Percentiles rank a stretch among this genome's conserved stretches.
Conservation (phyloP, 2,888 invertebrate genomes). For the Drosophila mimetica region DNA sequence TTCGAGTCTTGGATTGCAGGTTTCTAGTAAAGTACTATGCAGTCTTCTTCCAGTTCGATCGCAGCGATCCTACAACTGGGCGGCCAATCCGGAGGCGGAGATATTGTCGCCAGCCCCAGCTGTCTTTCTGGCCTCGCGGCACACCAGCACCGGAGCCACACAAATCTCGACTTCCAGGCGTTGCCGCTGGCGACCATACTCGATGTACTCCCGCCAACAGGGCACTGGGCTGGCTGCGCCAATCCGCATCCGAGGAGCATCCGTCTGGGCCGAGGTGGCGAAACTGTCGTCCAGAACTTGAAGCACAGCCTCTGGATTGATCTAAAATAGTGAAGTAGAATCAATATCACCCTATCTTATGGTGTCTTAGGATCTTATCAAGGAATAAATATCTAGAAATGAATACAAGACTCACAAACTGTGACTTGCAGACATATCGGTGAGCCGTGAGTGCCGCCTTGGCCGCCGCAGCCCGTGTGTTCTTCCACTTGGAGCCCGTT, state of each 20-base stretch:
- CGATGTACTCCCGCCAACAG: slow-evolving; percentile 90
- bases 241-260: slow-evolving; percentile 87
- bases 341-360: too few relatives aligned
- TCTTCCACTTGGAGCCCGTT: slow-evolving; percentile 89
- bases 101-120: slow-evolving; percentile 95
- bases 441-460: slow-evolving; percentile 93
- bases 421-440: slow-evolving; percentile 91
- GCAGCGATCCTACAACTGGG: slow-evolving; percentile 85
- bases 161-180: slow-evolving; percentile 87
- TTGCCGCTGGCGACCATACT: slow-evolving; percentile 54
- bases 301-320: slow-evolving; percentile 84
- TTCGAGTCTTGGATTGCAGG: slow-evolving; percentile 60
- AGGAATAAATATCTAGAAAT: too few relatives aligned
- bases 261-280: slow-evolving; percentile 87
- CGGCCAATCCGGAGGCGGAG: slow-evolving; percentile 93
- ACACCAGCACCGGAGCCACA: slow-evolving; percentile 93
- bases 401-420: slow-evolving; percentile 81
- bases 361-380: too few relatives aligned
- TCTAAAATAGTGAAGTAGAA: slow-evolving; percentile 50
- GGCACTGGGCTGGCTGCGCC: slow-evolving; percentile 90
- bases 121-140: slow-evolving; percentile 91
- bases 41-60: slow-evolving; percentile 58
- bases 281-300: slow-evolving; percentile 93
- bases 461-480: slow-evolving; percentile 91
- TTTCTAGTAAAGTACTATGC: slow-evolving; percentile 59